These are phyloP conservation scores for Onychostoma macrolepis DNA, from an alignment of 2,113 vertebrate genomes.

Conservation along the genomic window DNA sequence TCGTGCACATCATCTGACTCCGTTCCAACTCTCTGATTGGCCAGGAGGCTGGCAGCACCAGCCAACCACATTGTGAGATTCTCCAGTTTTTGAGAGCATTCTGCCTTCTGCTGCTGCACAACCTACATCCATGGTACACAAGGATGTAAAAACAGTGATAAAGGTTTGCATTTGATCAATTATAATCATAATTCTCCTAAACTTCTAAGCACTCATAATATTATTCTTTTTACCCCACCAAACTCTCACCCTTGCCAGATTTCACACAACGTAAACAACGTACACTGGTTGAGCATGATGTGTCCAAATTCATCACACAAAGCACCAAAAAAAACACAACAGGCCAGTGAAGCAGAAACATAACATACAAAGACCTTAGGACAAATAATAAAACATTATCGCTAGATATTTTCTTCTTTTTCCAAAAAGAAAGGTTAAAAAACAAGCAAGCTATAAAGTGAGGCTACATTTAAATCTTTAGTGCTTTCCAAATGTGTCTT, in stretches of 20 bases:
- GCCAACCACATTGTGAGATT: conserved; percentile 84
- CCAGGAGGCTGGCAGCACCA: conserved; percentile 79
- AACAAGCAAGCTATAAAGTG: conserved; percentile 56
- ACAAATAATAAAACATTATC: conserved; percentile 52
- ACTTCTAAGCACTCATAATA: not conserved
- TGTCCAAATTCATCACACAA: conserved; percentile 74
- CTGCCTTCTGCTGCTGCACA: conserved; percentile 88
- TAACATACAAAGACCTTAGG: conserved; percentile 24
- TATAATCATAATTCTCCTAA: not conserved
- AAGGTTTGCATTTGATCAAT: conserved; percentile 20
- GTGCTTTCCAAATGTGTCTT: conserved; percentile 76
- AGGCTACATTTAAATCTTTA: conserved; percentile 73
- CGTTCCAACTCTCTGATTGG: conserved; percentile 70
- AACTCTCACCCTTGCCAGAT: not conserved
- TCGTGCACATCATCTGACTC: conserved; percentile 75
- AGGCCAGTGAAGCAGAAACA: conserved; percentile 57
- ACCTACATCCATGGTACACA: conserved; percentile 73
- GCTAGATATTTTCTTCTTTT: conserved; percentile 55
- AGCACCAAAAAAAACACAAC: conserved; percentile 49
- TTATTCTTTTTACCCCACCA: not conserved
- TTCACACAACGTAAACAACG: not conserved
- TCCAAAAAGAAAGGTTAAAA: conserved; percentile 51
- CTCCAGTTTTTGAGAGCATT: conserved; percentile 85
- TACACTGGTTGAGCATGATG: conserved; percentile 75
- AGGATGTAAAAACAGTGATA: not conserved